phyloP scores from a whole-genome alignment of 2,888 invertebrate species.

The Chromoteleia sp. region DNA sequence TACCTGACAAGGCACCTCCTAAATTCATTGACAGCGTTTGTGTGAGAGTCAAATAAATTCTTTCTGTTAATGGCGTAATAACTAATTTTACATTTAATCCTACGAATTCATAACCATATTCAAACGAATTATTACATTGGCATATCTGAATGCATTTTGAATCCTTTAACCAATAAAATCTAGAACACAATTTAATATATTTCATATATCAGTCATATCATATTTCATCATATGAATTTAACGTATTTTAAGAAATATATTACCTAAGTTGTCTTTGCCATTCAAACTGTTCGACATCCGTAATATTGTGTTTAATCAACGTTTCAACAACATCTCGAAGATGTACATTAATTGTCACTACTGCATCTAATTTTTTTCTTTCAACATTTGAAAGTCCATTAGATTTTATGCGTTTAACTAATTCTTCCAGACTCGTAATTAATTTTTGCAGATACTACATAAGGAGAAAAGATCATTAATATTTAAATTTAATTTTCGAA shows the following conservation, averaged over 20 bases:
- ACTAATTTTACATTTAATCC: slow-evolving; percentile 95
- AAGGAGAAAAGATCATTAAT: background rate
- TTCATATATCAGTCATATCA: too few relatives aligned
- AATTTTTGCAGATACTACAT: slow-evolving; percentile 89
- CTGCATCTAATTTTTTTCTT: slow-evolving; percentile 93
- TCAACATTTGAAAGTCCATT: slow-evolving; percentile 89
- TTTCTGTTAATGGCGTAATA: slow-evolving; percentile 95
- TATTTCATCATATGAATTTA: too few relatives aligned
- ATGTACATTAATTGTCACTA: slow-evolving; percentile 96
- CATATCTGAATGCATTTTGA: slow-evolving; percentile 92
- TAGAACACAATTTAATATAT: slow-evolving; percentile 49
- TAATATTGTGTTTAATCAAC: slow-evolving; percentile 92
- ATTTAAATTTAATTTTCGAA: background rate
- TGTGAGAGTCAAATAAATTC: slow-evolving; percentile 96
- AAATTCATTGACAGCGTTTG: slow-evolving; percentile 96
- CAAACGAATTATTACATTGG: slow-evolving; percentile 94
- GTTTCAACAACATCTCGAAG: slow-evolving; percentile 95
- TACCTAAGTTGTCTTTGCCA: slow-evolving; percentile 96
- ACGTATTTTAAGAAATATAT: background rate
- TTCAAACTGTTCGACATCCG: slow-evolving; percentile 93
- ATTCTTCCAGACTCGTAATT: slow-evolving; percentile 92
- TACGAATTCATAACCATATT: slow-evolving; percentile 98
- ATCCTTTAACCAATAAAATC: slow-evolving; percentile 94
- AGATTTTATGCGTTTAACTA: slow-evolving; percentile 86
- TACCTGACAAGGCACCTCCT: slow-evolving; percentile 95